Evolutionary conservation across 2,113 vertebrate genomes (phyloP).

Genomic region (Rynchops niger): DNA sequence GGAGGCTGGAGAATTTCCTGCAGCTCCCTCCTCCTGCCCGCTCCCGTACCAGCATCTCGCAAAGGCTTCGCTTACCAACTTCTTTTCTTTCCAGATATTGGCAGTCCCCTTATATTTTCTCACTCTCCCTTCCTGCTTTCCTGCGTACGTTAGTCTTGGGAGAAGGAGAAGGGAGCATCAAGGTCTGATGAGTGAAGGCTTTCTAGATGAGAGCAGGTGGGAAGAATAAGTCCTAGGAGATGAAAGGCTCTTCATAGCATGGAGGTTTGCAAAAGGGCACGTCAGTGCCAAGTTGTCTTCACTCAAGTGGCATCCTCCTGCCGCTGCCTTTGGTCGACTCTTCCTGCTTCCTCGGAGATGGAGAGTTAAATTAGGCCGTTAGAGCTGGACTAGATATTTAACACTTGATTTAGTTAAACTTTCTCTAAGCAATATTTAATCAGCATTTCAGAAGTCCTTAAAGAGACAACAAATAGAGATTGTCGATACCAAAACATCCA

Average conservation of each 20-base stretch:
- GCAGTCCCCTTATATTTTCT: background rate
- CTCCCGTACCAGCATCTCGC: background rate
- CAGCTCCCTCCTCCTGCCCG: background rate
- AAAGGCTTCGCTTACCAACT: background rate
- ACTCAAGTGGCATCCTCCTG: conserved; percentile 15
- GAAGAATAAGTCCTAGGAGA: background rate
- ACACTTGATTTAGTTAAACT: background rate
- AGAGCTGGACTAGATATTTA: background rate
- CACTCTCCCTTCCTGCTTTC: background rate
- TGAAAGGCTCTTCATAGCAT: background rate
- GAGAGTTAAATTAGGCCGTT: background rate
- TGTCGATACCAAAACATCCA: background rate
- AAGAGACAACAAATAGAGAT: background rate
- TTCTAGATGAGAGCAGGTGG: background rate
- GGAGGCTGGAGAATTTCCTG: conserved; percentile 57
- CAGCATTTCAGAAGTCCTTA: background rate
- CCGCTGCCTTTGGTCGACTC: background rate
- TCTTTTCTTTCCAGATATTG: background rate
- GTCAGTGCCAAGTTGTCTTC: conserved; percentile 29
- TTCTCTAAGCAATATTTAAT: background rate
- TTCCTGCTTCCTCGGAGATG: accelerated
- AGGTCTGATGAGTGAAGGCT: background rate
- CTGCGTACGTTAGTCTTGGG: background rate
- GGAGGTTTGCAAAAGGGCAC: background rate
- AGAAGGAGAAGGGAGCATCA: background rate